These are phyloP conservation scores for Alligator sinensis DNA, from an alignment of 2,113 vertebrate species.

Conservation along the genomic window DNA sequence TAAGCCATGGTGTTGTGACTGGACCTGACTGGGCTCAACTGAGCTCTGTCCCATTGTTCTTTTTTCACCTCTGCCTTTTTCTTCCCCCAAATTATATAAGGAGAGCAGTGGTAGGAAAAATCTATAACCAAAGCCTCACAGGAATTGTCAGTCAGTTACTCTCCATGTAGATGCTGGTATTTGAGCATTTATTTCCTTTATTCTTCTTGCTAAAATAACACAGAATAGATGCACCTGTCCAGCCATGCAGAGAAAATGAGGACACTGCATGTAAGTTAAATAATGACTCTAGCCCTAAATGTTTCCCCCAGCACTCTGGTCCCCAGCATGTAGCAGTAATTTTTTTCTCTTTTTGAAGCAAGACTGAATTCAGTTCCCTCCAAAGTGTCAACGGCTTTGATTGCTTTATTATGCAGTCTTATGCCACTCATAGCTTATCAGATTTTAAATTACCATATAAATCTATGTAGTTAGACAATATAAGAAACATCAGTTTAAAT, in stretches of 20 bases:
- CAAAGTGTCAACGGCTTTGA: conserved; percentile 65
- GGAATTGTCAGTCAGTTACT: neutral
- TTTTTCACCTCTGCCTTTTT: conserved; percentile 4
- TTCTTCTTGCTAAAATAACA: conserved; percentile 58
- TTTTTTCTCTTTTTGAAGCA: conserved; percentile 27
- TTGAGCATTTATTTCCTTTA: conserved; percentile 59
- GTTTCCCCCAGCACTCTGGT: conserved; percentile 29
- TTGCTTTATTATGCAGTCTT: conserved; percentile 73
- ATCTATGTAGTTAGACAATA: conserved; percentile 72
- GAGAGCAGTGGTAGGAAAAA: conserved; percentile 40
- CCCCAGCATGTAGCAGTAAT: neutral
- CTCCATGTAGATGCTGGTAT: conserved; percentile 28
- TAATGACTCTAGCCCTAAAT: conserved; percentile 48
- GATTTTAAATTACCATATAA: conserved; percentile 80
- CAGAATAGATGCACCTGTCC: conserved; percentile 62
- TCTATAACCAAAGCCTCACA: conserved; percentile 45
- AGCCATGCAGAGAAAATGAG: conserved; percentile 56
- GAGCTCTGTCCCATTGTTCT: no score
- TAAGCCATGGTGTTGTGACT: neutral
- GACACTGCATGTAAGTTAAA: conserved; percentile 50
- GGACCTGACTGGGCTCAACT: neutral
- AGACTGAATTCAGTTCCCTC: conserved; percentile 57
- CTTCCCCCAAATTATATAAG: conserved; percentile 12
- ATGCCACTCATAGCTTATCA: conserved; percentile 73
- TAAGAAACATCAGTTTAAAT: conserved; percentile 71